Conservation (phyloP, 1,140 invertebrate genomes). For the Drosophila triauraria region DNA sequence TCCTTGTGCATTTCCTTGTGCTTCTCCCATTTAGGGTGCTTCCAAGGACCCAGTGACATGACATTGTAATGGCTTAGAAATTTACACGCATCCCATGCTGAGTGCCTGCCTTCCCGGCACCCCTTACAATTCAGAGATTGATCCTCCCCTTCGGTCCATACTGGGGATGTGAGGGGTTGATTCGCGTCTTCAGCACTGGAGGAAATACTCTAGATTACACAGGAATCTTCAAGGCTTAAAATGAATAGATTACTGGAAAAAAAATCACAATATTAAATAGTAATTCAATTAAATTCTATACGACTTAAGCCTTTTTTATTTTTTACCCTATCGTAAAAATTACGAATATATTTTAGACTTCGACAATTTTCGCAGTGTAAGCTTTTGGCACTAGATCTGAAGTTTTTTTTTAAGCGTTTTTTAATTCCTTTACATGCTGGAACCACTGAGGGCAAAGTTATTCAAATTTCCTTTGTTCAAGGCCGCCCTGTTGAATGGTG, state of each 20-base stretch:
- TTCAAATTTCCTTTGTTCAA: conserved; percentile 66
- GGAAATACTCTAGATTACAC: conserved; percentile 10
- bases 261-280: background rate
- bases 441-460: conserved; percentile 45
- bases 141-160: conserved; percentile 33
- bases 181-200: conserved; percentile 43
- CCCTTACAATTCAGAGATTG: conserved; percentile 55
- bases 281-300: background rate
- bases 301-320: too few relatives aligned
- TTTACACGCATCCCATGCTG: conserved; percentile 74
- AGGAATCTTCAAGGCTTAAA: too few relatives aligned
- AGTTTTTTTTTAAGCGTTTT: conserved; percentile 70
- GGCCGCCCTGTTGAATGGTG: conserved; percentile 24
- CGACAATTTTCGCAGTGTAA: conserved; percentile 5
- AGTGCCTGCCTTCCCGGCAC: conserved; percentile 43
- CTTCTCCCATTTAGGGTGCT: conserved; percentile 68
- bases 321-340: too few relatives aligned
- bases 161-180: conserved; percentile 49
- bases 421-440: conserved; percentile 77
- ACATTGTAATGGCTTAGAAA: conserved; percentile 79
- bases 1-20: conserved; percentile 63
- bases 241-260: background rate
- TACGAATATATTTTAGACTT: background rate
- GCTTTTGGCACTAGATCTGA: conserved; percentile 5
- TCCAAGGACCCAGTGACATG: conserved; percentile 81